Conservation (phyloP, 2,888 invertebrate species). For the Meloe dianella region DNA sequence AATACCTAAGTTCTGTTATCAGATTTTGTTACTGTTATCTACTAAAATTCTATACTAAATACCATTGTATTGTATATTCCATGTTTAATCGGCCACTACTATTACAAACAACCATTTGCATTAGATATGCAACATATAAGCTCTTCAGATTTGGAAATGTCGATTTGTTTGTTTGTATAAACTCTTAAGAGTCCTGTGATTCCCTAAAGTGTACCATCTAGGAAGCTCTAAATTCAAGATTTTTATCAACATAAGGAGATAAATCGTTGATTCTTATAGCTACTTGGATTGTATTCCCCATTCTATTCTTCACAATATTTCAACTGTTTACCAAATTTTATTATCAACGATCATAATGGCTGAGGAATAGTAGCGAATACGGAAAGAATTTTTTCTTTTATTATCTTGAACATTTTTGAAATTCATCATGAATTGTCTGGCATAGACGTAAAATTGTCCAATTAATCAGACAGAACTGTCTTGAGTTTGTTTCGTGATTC, state of each 20-base stretch:
- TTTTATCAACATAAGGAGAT: neutral
- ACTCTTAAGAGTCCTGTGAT: neutral
- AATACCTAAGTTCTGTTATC: no score
- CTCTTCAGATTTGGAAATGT: neutral
- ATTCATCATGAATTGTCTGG: constrained; percentile 3
- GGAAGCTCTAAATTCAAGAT: neutral
- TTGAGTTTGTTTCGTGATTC: constrained; percentile 30
- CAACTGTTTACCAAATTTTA: neutral
- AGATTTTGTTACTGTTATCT: neutral
- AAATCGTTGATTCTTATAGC: neutral
- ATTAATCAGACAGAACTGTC: constrained; percentile 32
- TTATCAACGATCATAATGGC: neutral
- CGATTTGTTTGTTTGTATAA: neutral
- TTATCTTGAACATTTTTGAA: neutral
- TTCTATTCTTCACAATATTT: neutral
- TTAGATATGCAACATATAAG: neutral
- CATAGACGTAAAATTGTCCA: constrained; percentile 35
- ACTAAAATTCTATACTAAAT: neutral
- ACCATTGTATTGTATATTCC: neutral
- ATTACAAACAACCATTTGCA: neutral
- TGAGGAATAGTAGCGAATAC: neutral
- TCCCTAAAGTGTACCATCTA: neutral
- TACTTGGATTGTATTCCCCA: neutral
- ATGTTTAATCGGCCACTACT: neutral
- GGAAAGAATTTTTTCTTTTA: neutral